phyloP scores from a whole-genome alignment of 2,113 vertebrate genomes.

The Calyptomena viridis region DNA sequence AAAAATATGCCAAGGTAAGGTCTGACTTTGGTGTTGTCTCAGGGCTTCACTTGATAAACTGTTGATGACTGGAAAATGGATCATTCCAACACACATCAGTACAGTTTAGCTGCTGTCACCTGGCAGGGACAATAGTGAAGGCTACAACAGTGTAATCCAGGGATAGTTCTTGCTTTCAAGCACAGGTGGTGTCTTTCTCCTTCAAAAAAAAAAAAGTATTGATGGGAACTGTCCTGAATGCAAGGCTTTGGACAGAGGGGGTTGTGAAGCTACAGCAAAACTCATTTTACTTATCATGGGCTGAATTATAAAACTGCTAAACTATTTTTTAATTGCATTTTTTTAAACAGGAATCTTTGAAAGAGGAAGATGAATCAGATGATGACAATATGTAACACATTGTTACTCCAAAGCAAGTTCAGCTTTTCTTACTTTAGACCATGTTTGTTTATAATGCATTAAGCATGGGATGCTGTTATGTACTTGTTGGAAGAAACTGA shows the following conservation, averaged over 20 bases:
- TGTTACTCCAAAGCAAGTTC: conserved; percentile 48
- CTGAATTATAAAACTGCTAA: neutral
- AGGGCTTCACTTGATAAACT: neutral
- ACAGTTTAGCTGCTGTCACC: neutral
- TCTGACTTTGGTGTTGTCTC: accelerated
- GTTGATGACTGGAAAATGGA: neutral
- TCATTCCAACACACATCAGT: neutral
- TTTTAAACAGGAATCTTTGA: conserved; percentile 89
- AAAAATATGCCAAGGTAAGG: conserved; percentile 97
- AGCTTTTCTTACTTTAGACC: conserved; percentile 52
- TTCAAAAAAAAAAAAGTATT: neutral
- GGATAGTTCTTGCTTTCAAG: neutral
- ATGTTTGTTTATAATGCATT: conserved; percentile 40
- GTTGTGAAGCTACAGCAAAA: neutral
- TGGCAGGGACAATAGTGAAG: neutral
- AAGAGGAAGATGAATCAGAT: conserved; percentile 98
- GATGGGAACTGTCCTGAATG: neutral
- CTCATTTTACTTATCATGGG: neutral
- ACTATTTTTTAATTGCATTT: neutral
- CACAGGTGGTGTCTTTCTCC: neutral
- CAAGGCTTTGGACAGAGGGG: neutral
- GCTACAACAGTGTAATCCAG: neutral
- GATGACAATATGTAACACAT: conserved; percentile 95
- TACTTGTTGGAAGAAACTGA: conserved; percentile 33
- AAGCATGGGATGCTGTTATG: conserved; percentile 19